Base-by-base conservation (phyloP, 2,888 invertebrate genomes). In the Phyllotreta cruciferae region DNA sequence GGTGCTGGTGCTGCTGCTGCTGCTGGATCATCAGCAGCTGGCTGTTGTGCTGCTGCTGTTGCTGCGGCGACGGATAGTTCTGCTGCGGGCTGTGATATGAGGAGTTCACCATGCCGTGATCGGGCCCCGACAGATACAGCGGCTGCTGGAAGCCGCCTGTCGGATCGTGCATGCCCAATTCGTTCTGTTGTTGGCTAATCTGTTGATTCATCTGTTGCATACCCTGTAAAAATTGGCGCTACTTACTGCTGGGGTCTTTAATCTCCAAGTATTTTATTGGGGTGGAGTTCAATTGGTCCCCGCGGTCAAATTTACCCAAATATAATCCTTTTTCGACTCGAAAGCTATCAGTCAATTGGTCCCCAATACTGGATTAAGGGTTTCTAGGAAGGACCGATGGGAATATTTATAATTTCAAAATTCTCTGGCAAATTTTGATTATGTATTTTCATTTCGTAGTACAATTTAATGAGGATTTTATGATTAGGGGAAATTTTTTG, bases 71-170 rank as follows among this genome's bases (percentile, higher is more conserved):
- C 70, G 74, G 34, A 67, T 81, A 80, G 63, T 78, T 79, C 39
- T 76, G 75, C 61, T 78, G 73, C 7, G 78, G 76, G 70, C 80
- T 80, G 66, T 81, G 80, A 68, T 82, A 81, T 52, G 80, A 78
- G 41, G 79, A 78, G 67, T 79, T 79, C 6, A 80, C 81, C 77
- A 81, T 79, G 6, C 80, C 77, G 66, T 81, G 81, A 64, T 81
- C 81, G 6, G 75, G 77, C 9, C 81, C 81, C 10, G 80, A 79
- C 69, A 91, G 82, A 76, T 90, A 90, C 34, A 90, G 80, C 50
- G 90, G 89, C 78, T 90, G 90, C 77, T 90, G 90, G 79, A 90
- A 90, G 2, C 81, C 81, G 3, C 81, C 81, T 4, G 80, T 79
- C 9, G 81, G 81, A 65, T 82, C 81, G 70, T 82, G 81, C 80